Evolutionary conservation across 2,113 vertebrate species (phyloP).

Genomic region (Thryonomys swinderianus): DNA sequence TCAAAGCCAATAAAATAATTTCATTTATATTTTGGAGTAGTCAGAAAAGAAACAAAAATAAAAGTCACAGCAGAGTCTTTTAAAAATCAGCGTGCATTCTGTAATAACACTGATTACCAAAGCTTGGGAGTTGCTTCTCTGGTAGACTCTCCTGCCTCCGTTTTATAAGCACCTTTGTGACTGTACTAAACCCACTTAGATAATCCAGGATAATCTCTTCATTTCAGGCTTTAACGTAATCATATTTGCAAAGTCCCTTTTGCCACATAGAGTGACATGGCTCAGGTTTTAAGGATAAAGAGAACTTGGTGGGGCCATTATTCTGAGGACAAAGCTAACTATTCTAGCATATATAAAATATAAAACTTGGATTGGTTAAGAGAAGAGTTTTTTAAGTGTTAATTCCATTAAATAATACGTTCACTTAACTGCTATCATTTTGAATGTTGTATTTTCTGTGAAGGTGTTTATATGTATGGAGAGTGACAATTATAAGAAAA

Average conservation of each 20-base stretch:
- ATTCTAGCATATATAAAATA: background rate
- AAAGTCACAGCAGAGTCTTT: background rate
- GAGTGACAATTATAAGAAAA: background rate
- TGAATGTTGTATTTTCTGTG: constrained; percentile 1
- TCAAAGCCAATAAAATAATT: background rate
- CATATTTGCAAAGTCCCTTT: background rate
- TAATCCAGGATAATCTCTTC: background rate
- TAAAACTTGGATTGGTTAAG: background rate
- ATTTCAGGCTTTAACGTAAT: background rate
- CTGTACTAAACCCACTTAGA: background rate
- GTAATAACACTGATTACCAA: background rate
- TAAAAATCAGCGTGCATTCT: background rate
- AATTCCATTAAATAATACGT: background rate
- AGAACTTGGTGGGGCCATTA: background rate
- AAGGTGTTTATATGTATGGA: background rate
- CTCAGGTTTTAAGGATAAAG: background rate
- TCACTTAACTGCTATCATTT: background rate
- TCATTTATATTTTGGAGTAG: background rate
- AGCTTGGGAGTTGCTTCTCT: background rate
- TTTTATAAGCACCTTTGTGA: background rate
- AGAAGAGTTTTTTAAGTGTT: background rate
- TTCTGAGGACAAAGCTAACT: background rate
- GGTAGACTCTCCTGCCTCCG: background rate
- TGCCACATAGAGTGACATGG: background rate
- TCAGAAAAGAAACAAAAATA: background rate